Percentiles rank a stretch among this genome's conserved stretches.
These are phyloP conservation scores for Apamea sordens DNA, from an alignment of 2,888 invertebrate species.

Conservation along the genomic window DNA sequence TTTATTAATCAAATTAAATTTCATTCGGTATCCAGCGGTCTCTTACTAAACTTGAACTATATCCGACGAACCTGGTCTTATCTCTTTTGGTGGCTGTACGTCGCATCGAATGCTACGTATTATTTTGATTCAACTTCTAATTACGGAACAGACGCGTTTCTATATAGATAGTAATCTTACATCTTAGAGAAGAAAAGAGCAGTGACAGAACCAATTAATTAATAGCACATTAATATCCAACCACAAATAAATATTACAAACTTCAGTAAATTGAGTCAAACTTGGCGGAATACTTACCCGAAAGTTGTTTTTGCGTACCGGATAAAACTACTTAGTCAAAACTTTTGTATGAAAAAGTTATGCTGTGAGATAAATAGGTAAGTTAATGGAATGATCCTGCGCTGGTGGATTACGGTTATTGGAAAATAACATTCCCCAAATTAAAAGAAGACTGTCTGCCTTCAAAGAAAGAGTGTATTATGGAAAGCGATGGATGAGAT, in stretches of 20 bases:
- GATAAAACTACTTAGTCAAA: constrained; percentile 30
- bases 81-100: background rate
- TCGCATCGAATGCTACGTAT: constrained; percentile 31
- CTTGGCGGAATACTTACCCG: constrained; percentile 33
- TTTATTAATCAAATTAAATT: too few relatives aligned
- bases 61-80: too few relatives aligned
- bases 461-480: background rate
- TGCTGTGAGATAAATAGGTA: constrained; percentile 17
- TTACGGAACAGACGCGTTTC: constrained; percentile 10
- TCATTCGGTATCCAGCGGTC: too few relatives aligned
- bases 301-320: constrained; percentile 42
- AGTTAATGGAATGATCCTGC: constrained; percentile 21
- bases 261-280: constrained; percentile 51
- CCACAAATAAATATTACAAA: constrained; percentile 36
- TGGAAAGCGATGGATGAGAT: too few relatives aligned
- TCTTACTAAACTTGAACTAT: too few relatives aligned
- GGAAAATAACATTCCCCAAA: background rate
- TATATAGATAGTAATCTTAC: constrained; percentile 22
- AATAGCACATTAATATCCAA: constrained; percentile 23
- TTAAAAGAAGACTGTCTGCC: background rate
- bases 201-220: constrained; percentile 24
- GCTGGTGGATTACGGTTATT: background rate
- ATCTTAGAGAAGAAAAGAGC: background rate
- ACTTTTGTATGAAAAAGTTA: constrained; percentile 50
- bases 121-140: constrained; percentile 38